Percentiles rank a stretch among this genome's conserved stretches.
phyloP scores from a whole-genome alignment of 2,888 invertebrate species.

The Ceratothoa steindachneri region DNA sequence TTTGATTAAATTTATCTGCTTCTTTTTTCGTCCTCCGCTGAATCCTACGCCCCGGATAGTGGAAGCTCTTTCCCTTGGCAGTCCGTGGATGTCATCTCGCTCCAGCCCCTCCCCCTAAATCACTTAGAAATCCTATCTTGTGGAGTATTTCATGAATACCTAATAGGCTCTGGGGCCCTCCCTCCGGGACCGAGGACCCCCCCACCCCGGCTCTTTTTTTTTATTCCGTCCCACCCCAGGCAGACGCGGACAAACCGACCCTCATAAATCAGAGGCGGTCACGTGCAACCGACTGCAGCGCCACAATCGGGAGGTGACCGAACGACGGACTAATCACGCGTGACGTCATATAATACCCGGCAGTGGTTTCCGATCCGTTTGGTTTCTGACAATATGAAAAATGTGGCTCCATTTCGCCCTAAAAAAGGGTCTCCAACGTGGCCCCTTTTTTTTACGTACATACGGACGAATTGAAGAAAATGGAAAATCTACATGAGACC shows the following conservation, averaged over 20 bases:
- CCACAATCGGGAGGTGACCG: slow-evolving; percentile 30
- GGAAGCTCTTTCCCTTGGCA: too few species aligned
- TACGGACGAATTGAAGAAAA: too few species aligned
- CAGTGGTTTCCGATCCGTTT: slow-evolving; percentile 8
- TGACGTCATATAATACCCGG: slow-evolving; percentile 28
- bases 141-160: neutral
- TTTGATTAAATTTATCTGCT: too few species aligned
- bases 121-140: neutral
- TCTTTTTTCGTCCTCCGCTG: too few species aligned
- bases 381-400: slow-evolving; percentile 3
- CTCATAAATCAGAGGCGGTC: slow-evolving; percentile 30
- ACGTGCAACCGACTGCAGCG: slow-evolving; percentile 32
- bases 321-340: slow-evolving; percentile 38
- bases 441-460: neutral
- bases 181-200: neutral
- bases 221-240: neutral
- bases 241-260: slow-evolving; percentile 23
- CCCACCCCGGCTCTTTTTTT: neutral
- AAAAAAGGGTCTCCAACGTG: too few species aligned
- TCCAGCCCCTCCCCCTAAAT: too few species aligned
- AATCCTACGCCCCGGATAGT: too few species aligned
- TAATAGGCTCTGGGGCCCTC: neutral
- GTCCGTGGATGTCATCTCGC: too few species aligned
- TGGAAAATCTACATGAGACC: too few species aligned
- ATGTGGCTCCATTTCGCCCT: neutral